phyloP scores from a whole-genome alignment of 2,888 invertebrate genomes.

The Nebria salina region DNA sequence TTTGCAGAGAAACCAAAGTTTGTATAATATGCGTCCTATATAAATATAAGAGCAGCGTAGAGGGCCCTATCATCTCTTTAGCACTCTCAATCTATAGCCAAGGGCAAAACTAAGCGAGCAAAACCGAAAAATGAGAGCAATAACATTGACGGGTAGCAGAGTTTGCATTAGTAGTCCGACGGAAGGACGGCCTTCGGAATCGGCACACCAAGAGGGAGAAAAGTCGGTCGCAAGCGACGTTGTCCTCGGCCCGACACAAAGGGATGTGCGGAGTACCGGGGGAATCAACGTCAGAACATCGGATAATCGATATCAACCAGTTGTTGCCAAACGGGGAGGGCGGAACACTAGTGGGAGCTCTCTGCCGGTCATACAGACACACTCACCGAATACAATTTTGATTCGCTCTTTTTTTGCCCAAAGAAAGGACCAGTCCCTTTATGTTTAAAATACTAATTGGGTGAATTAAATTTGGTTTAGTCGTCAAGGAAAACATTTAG shows the following conservation, averaged over 20 bases:
- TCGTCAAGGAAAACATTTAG: too few relatives aligned
- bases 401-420: too few relatives aligned
- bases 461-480: too few relatives aligned
- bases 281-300: neutral
- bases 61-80: neutral
- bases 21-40: neutral
- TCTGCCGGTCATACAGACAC: neutral
- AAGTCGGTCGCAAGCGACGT: neutral
- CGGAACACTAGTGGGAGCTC: neutral
- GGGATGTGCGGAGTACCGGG: neutral
- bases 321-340: neutral
- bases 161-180: neutral
- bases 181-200: neutral
- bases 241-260: neutral
- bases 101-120: neutral
- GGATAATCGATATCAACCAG: constrained; percentile 1
- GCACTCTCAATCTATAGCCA: neutral
- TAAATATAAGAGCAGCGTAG: neutral
- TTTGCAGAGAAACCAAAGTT: neutral
- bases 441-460: too few relatives aligned
- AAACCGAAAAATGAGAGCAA: neutral
- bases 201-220: neutral
- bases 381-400: neutral
- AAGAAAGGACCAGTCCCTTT: too few relatives aligned
- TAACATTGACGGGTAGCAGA: neutral